A percentile compares a stretch with the other conserved stretches of the same genome.
phyloP scores from a whole-genome alignment of 2,888 invertebrate species.

The Microctonus hyperodae region DNA sequence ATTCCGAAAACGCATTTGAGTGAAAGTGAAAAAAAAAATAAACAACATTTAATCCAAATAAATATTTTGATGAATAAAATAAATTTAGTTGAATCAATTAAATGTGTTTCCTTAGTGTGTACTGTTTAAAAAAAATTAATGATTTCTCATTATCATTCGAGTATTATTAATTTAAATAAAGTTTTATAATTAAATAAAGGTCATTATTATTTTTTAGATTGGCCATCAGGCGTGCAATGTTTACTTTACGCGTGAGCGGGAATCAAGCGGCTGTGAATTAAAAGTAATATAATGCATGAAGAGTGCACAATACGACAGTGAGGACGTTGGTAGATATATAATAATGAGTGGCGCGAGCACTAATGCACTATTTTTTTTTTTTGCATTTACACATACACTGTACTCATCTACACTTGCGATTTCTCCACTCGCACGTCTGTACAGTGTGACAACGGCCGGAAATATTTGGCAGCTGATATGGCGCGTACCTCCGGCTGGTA shows the following conservation, averaged over 20 bases:
- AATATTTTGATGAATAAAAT: background rate
- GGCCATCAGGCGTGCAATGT: background rate
- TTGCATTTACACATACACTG: background rate
- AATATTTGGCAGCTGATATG: slow-evolving; percentile 62
- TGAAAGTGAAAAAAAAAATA: no score
- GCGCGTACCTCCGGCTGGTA: slow-evolving; percentile 59
- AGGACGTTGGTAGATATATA: background rate
- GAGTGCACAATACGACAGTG: slow-evolving; percentile 24
- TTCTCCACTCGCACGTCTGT: slow-evolving; percentile 23
- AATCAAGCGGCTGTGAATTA: slow-evolving; percentile 10
- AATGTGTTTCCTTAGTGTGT: no score
- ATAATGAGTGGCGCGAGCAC: slow-evolving; percentile 9
- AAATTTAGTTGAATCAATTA: no score
- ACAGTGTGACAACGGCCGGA: slow-evolving; percentile 56
- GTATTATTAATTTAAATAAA: no score
- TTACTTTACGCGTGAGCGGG: background rate
- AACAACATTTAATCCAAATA: no score
- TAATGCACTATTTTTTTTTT: slow-evolving; percentile 22
- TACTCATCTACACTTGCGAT: background rate
- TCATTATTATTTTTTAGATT: slow-evolving; percentile 12
- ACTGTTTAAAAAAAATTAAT: no score
- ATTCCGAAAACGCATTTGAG: no score
- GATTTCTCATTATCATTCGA: no score
- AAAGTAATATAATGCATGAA: slow-evolving; percentile 10
- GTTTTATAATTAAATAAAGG: background rate